These are phyloP conservation scores for Triplophysa siluroides DNA, from an alignment of 2,113 vertebrate genomes.

Conservation along the genomic window DNA sequence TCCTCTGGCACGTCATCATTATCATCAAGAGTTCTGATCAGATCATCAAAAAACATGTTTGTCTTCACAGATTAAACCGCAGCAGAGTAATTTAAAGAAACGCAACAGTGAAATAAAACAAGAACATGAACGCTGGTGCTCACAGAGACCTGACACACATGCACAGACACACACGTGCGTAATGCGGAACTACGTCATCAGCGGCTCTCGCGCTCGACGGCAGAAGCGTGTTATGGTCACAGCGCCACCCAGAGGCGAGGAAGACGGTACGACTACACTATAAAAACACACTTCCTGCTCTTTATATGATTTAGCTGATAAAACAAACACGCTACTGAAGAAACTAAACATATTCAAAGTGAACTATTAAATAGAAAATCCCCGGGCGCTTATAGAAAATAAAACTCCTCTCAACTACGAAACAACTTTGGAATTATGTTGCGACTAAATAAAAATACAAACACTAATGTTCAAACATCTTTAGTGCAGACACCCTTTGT, in stretches of 20 bases:
- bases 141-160: neutral
- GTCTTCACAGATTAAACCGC: neutral
- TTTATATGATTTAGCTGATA: too few relatives aligned
- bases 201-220: neutral
- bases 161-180: constrained; percentile 22
- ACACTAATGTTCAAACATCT: too few relatives aligned
- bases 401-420: too few relatives aligned
- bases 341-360: too few relatives aligned
- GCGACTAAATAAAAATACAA: too few relatives aligned
- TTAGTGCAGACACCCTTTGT: too few relatives aligned
- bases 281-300: too few relatives aligned
- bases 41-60: constrained; percentile 69
- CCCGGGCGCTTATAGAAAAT: too few relatives aligned
- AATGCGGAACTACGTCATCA: neutral
- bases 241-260: constrained; percentile 12
- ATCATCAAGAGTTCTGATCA: constrained; percentile 79
- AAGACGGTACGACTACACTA: neutral
- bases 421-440: too few relatives aligned
- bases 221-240: neutral
- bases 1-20: constrained; percentile 76
- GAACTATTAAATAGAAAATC: too few relatives aligned
- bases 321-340: too few relatives aligned
- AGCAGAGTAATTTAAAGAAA: neutral
- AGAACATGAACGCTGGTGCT: too few relatives aligned
- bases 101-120: neutral